Evolutionary conservation across 2,797 vertebrate species (phyloP), one percentile per base, ranked within the genome.

Genomic region (Otus scops): DNA sequence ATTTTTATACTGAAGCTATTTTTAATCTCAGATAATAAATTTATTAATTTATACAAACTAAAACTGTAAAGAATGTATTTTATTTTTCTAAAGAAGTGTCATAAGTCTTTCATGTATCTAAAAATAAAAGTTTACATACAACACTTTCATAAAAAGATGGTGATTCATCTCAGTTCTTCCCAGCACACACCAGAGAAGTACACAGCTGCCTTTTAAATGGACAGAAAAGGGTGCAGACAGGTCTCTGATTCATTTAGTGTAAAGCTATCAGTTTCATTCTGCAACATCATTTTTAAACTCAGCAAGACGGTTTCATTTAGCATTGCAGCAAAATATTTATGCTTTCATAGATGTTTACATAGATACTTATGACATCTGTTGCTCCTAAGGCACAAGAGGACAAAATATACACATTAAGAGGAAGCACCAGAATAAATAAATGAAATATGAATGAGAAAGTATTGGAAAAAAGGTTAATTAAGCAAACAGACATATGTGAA

Each of bases 11-110:
- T 48, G 45, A 26, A 45, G 11, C 3, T 53, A 54, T 83, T 96
- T 97, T 92, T 60, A 82, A 39, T 68, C 45, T 74, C 15, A 19
- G 19, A 71, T 61, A 21, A 91, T 71, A 77, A 83, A 88, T 74
- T 36, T 76, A 76, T 68, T 90, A 93, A 89, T 88, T 92, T 88
- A 84, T 92, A 67, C 68, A 88, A 74, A 83, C 10, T 21, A 75
- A 88, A 59, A 34, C 24, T 30, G 7, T 45, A 92, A 81, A 0
- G 0, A 85, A 67, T 34, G 3, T 21, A 41, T 78, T 95, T 84
- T 81, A 30, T 71, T 95, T 84, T 84, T 67, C 30, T 48, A 41
- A 36, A 94, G 43, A 54, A 68, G 17, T 19, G 20, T 36, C 30
- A 4, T 68, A 80, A 88, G 17, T 19, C 36, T 86, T 83, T 78